A percentile compares a stretch with the other conserved stretches of the same genome.
phyloP scores from a whole-genome alignment of 2,113 vertebrate species.

The Gymnobelideus leadbeateri region DNA sequence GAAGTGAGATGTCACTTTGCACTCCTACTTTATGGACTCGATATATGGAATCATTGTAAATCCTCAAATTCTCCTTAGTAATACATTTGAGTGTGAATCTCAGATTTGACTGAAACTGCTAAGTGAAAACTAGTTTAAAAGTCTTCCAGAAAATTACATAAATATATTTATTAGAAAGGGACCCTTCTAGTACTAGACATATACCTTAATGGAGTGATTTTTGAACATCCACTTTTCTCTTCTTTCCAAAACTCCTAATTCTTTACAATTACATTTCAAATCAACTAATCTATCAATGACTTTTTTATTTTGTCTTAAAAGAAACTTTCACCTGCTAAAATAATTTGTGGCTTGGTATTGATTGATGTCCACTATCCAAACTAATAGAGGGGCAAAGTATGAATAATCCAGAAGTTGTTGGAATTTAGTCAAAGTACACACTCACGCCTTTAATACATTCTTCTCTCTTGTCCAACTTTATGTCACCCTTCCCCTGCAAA shows the following conservation, averaged over 20 bases:
- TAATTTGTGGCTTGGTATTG: too few relatives aligned
- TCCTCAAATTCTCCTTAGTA: not conserved
- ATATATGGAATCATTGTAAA: not conserved
- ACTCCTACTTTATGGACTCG: not conserved
- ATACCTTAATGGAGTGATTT: too few relatives aligned
- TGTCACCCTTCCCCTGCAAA: not conserved
- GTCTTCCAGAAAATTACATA: not conserved
- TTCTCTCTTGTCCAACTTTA: not conserved
- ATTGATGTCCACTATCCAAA: not conserved
- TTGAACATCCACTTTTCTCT: too few relatives aligned
- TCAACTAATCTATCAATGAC: too few relatives aligned
- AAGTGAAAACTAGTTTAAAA: constrained; percentile 24
- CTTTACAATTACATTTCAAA: too few relatives aligned
- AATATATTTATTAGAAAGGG: not conserved
- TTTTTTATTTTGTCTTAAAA: too few relatives aligned
- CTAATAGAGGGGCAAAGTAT: not conserved
- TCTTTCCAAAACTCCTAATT: too few relatives aligned
- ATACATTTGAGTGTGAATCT: constrained; percentile 37
- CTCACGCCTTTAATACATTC: not conserved
- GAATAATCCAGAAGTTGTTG: not conserved
- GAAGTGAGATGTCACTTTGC: not conserved
- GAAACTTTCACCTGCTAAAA: too few relatives aligned
- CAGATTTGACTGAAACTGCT: constrained; percentile 45
- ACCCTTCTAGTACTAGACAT: not conserved
- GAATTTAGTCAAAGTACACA: not conserved